These are phyloP conservation scores for Lysiphlebus fabarum DNA, from an alignment of 1,140 invertebrate species.

Conservation along the genomic window DNA sequence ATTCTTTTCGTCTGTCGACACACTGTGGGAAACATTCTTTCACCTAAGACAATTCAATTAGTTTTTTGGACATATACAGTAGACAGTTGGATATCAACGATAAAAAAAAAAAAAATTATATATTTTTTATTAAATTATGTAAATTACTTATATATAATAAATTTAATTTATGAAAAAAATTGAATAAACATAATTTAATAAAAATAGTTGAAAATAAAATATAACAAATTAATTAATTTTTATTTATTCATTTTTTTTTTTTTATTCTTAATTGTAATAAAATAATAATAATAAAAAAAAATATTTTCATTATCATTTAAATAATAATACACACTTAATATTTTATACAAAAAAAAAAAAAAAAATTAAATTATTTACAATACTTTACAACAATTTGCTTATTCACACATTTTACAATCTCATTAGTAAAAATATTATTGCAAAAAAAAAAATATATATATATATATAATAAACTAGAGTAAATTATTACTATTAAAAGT, in stretches of 20 bases:
- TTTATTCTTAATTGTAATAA: neutral
- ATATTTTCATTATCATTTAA: constrained; percentile 12
- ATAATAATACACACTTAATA: constrained; percentile 24
- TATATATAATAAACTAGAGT: neutral
- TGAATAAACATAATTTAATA: too few relatives aligned
- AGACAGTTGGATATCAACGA: too few relatives aligned
- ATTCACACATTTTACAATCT: constrained; percentile 25
- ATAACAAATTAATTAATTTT: too few relatives aligned
- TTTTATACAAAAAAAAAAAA: constrained; percentile 1
- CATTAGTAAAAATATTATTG: neutral
- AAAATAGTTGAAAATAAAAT: too few relatives aligned
- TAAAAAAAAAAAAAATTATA: too few relatives aligned
- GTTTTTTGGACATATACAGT: constrained; percentile 5
- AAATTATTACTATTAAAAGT: neutral
- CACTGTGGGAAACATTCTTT: constrained; percentile 5
- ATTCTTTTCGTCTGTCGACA: constrained; percentile 10
- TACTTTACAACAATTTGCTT: constrained; percentile 18
- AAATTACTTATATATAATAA: too few relatives aligned
- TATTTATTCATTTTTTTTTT: too few relatives aligned
- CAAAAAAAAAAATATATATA: neutral
- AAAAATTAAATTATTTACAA: constrained; percentile 21
- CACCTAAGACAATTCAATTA: constrained; percentile 6
- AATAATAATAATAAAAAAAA: constrained; percentile 4
- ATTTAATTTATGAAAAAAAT: too few relatives aligned
- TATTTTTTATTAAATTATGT: too few relatives aligned